Evolutionary conservation across 2,888 invertebrate genomes (phyloP), one percentile per base, ranked within the genome.

Genomic region (Neocrepidodera transversa): DNA sequence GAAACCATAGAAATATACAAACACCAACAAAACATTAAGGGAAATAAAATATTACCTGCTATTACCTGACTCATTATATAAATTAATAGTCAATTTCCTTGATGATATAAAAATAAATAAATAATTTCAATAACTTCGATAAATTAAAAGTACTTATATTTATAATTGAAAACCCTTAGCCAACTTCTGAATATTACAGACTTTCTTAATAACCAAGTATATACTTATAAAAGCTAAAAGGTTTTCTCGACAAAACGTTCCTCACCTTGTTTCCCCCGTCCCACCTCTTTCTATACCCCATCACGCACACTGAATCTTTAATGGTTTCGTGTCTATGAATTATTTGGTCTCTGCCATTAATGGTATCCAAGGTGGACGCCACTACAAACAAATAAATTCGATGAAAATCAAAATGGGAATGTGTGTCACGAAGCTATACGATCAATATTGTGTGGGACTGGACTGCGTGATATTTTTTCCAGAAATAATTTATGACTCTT

Each of bases 251-350:
- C 49, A 20, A 18, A 36, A 13, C 49, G 49, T 36, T 11, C 14
- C 13, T 20, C 47, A n/a, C 17, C 14, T 18, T 49, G 6, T 30
- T 10, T 7, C 17, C 30, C 10, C 42, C n/a, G 17, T 43, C 16
- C 32, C 20, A 10, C 11, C 26, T 18, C 17, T 47, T 17, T 40
- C 32, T 45, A 48, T 32, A 32, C 52, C 51, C 52, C 48, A 63
- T 55, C 64, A 60, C 63, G 65, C 65, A 53, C 53, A 53, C 45
- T 65, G 54, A 60, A 65, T 65, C 58, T 58, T 65, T 65, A 58
- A 65, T 58, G 60, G 58, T 57, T 56, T 61, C 63, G 58, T 63
- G 65, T 36, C 53, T 56, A 60, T 63, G 60, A 63, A 65, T 65
- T 65, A 65, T 65, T 58, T 48, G 48, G 51, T 54, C 54, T 53